A percentile compares a stretch with the other conserved stretches of the same genome.
These are phyloP conservation scores for Eucriotettix oculatus DNA, from an alignment of 2,888 invertebrate genomes.

Conservation along the genomic window DNA sequence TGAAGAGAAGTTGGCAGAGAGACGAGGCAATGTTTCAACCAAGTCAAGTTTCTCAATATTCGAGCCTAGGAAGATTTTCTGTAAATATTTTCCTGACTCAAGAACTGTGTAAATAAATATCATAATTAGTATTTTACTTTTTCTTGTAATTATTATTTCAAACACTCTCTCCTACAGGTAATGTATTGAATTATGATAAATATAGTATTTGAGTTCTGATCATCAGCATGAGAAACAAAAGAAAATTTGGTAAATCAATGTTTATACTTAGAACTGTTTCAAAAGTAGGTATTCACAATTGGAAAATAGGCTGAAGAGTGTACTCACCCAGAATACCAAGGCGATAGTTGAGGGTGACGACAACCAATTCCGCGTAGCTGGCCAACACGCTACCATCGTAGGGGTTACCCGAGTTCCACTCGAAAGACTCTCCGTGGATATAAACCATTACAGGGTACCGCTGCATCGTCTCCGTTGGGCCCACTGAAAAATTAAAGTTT, in stretches of 20 bases:
- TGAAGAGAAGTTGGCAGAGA: no score
- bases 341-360: slow-evolving; percentile 92
- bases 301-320: neutral
- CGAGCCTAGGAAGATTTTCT: no score
- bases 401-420: slow-evolving; percentile 90
- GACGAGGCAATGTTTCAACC: no score
- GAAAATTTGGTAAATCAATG: neutral
- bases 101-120: no score
- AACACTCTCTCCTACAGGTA: no score
- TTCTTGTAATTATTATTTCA: no score
- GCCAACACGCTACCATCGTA: slow-evolving; percentile 92
- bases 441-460: slow-evolving; percentile 63
- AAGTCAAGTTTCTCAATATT: no score
- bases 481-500: neutral
- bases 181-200: neutral
- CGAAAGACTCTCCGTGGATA: slow-evolving; percentile 63
- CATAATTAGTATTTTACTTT: no score
- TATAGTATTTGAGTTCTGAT: neutral
- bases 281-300: neutral
- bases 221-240: neutral
- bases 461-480: slow-evolving; percentile 10
- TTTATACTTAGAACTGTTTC: neutral
- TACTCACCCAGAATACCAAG: slow-evolving; percentile 68
- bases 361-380: slow-evolving; percentile 79
- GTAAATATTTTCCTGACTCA: no score